Conservation (phyloP, 2,797 vertebrate genomes). For the Darevskia nairensis region DNA sequence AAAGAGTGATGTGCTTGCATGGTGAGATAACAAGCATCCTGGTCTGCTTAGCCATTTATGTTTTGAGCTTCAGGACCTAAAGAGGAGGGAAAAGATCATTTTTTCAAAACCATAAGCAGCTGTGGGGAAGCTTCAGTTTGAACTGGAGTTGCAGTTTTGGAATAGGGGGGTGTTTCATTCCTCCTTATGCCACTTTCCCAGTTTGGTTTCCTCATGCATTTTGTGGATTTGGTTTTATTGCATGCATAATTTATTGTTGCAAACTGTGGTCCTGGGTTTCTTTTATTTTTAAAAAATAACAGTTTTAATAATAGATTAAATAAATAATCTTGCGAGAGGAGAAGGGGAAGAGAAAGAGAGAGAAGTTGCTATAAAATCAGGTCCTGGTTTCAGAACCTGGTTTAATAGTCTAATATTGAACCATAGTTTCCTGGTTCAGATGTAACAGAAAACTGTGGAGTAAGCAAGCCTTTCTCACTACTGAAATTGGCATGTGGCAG, state of each 20-base stretch:
- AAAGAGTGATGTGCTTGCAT: neutral
- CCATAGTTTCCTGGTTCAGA: neutral
- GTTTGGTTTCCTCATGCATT: too few relatives aligned
- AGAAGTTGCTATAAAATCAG: neutral
- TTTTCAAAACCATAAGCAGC: neutral
- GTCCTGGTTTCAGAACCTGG: neutral
- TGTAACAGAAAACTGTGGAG: neutral
- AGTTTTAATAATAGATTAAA: too few relatives aligned
- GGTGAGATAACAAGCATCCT: neutral
- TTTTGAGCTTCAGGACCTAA: neutral
- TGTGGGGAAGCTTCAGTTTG: neutral
- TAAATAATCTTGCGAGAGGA: too few relatives aligned
- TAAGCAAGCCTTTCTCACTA: neutral
- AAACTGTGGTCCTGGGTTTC: too few relatives aligned
- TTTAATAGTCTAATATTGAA: neutral
- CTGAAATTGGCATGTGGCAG: neutral
- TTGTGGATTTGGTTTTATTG: too few relatives aligned
- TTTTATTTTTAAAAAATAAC: too few relatives aligned
- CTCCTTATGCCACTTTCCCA: neutral
- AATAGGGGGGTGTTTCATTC: neutral
- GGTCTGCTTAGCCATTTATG: neutral
- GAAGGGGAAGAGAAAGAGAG: too few relatives aligned
- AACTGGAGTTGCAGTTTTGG: too few relatives aligned
- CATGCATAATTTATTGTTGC: too few relatives aligned
- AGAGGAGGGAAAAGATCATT: neutral